A percentile compares a stretch with the other conserved stretches of the same genome.
phyloP scores from a whole-genome alignment of 2,113 vertebrate genomes.

The Misgurnus mizolepis region DNA sequence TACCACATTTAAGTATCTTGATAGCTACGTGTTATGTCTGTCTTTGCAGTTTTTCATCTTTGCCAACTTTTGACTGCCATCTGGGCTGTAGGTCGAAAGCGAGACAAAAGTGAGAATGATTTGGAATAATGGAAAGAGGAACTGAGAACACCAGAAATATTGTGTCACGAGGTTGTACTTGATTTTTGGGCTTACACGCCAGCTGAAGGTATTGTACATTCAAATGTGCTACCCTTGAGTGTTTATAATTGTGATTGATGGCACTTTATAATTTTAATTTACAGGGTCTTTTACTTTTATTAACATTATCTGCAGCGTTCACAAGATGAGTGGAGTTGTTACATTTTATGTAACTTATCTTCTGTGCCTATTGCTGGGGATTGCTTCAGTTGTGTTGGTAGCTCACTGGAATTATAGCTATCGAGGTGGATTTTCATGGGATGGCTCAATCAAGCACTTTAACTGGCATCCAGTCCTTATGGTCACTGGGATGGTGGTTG shows the following conservation, averaged over 20 bases:
- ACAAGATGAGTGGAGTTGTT: slow-evolving; percentile 68
- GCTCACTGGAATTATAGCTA: slow-evolving; percentile 79
- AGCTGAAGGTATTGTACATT: background rate
- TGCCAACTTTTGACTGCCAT: background rate
- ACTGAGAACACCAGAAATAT: slow-evolving; percentile 54
- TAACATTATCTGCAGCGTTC: background rate
- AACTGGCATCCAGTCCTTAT: slow-evolving; percentile 95
- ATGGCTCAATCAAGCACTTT: slow-evolving; percentile 74
- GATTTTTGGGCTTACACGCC: background rate
- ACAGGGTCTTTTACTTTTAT: too few relatives aligned
- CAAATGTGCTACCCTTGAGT: background rate
- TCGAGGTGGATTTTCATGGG: slow-evolving; percentile 84
- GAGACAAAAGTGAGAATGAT: slow-evolving; percentile 58
- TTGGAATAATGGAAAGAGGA: slow-evolving; percentile 50
- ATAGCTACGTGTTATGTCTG: background rate
- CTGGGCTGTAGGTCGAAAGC: background rate
- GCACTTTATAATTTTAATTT: background rate
- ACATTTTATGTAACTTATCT: slow-evolving; percentile 73
- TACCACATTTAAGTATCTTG: background rate
- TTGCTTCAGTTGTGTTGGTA: slow-evolving; percentile 77
- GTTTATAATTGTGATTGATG: too few relatives aligned
- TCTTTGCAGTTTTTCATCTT: background rate
- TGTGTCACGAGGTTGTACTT: slow-evolving; percentile 22
- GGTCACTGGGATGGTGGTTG: slow-evolving; percentile 84
- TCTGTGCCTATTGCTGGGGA: slow-evolving; percentile 74